A percentile compares a stretch with the other conserved stretches of the same genome.
phyloP scores from a whole-genome alignment of 35 echinoderm and acorn worm genomes.

The Apostichopus japonicus region DNA sequence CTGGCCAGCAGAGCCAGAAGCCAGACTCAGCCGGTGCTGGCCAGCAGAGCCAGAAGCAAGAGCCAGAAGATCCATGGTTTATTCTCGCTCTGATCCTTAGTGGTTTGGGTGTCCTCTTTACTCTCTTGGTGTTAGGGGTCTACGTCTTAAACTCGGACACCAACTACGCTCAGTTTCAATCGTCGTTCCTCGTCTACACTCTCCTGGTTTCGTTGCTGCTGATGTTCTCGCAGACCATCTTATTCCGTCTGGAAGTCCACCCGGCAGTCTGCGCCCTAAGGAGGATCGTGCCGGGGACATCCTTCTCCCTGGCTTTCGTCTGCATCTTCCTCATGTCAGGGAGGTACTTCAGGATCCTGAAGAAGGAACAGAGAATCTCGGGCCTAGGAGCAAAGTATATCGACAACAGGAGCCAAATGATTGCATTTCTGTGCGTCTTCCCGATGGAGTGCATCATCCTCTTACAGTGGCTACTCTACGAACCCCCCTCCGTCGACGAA shows the following conservation, averaged over 20 bases:
- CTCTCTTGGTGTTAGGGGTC: not conserved
- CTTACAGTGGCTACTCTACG: conserved; percentile 45
- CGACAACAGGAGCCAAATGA: conserved; percentile 4
- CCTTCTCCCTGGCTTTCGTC: conserved; percentile 3
- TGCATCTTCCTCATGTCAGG: conserved; percentile 38
- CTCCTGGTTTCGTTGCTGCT: not conserved
- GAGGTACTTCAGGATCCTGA: conserved; percentile 21
- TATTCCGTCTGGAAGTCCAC: not conserved
- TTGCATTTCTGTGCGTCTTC: not conserved
- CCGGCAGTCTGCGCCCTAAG: conserved; percentile 2
- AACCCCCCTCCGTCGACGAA: not conserved
- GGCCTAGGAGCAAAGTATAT: conserved; percentile 34
- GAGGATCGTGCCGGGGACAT: not conserved
- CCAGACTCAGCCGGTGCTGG: not conserved
- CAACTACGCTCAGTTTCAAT: not conserved
- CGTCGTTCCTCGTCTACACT: conserved; percentile 2
- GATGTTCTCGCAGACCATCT: conserved; percentile 38
- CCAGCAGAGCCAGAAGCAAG: not conserved
- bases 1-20: not conserved
- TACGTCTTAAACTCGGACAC: conserved; percentile 6
- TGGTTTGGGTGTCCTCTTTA: conserved; percentile 16
- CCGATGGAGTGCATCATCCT: not conserved
- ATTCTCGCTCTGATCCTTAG: conserved; percentile 28
- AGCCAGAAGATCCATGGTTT: conserved; percentile 23
- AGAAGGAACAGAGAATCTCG: conserved; percentile 25